These are phyloP conservation scores for Amphipyra tragopoginis DNA, from an alignment of 2,888 invertebrate genomes.

Conservation along the genomic window DNA sequence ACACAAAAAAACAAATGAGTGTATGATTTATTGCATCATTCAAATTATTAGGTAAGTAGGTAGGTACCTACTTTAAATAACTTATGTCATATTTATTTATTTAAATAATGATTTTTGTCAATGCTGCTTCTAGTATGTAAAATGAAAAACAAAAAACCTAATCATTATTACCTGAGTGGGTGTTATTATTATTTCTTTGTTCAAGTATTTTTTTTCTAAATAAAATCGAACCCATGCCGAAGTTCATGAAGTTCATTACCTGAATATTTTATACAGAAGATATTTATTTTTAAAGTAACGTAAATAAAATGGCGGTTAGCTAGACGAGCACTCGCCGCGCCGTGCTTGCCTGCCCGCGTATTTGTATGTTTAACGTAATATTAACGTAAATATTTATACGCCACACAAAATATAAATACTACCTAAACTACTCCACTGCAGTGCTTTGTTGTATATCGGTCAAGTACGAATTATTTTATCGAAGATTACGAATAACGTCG, in stretches of 20 bases:
- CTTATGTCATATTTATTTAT: slow-evolving; percentile 24
- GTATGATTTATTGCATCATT: slow-evolving; percentile 9
- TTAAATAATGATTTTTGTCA: slow-evolving; percentile 4
- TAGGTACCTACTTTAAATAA: background rate
- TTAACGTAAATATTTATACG: slow-evolving; percentile 36
- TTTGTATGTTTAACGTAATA: slow-evolving; percentile 19
- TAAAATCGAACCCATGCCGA: background rate
- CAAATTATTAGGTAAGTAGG: slow-evolving; percentile 1
- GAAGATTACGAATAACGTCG: background rate
- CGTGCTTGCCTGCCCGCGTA: background rate
- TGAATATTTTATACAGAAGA: background rate
- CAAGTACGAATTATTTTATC: slow-evolving; percentile 11
- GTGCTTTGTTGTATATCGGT: slow-evolving; percentile 18
- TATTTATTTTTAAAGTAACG: slow-evolving; percentile 9
- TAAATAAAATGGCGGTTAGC: background rate
- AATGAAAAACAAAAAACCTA: background rate
- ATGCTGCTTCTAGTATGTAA: background rate
- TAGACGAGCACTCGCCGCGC: slow-evolving; percentile 19
- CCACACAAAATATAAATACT: slow-evolving; percentile 2
- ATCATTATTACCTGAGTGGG: too few species aligned
- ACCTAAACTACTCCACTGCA: background rate
- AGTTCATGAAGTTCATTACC: slow-evolving; percentile 35
- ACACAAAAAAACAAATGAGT: background rate
- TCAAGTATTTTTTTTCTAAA: too few species aligned
- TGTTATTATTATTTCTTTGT: too few species aligned